Conservation (phyloP, 2,113 vertebrate genomes). For the Burhinus bistriatus region DNA sequence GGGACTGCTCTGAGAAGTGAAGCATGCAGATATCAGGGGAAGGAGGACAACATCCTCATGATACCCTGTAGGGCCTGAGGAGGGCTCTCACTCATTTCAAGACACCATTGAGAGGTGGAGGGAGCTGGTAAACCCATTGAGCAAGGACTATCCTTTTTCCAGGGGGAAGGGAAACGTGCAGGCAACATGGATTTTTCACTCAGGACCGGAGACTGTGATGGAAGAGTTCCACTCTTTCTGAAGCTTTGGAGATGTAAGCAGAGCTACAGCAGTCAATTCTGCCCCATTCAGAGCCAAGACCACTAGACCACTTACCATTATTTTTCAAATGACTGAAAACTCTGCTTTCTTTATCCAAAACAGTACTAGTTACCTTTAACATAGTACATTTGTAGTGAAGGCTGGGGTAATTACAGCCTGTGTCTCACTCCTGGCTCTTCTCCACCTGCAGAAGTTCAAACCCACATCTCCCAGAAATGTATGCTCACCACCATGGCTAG, state of each 20-base stretch:
- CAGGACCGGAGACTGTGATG: too few relatives aligned
- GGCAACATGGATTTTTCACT: neutral
- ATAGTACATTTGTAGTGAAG: neutral
- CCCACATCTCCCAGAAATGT: neutral
- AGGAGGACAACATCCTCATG: neutral
- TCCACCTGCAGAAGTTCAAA: neutral
- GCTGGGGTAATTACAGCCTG: neutral
- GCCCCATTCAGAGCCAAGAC: neutral
- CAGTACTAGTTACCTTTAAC: neutral
- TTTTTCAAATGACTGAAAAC: neutral
- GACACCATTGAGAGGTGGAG: neutral
- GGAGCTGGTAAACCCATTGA: neutral
- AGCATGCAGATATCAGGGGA: neutral
- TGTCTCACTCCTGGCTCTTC: neutral
- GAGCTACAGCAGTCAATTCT: neutral
- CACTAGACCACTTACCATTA: neutral
- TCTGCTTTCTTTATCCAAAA: neutral
- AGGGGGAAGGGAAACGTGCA: neutral
- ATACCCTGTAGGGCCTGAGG: neutral
- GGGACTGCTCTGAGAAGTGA: neutral
- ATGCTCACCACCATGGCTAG: accelerated
- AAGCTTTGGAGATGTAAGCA: neutral
- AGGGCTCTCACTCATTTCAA: neutral
- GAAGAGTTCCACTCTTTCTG: neutral
- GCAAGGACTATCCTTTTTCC: neutral